These are phyloP conservation scores for Psophia crepitans DNA, from an alignment of 2,113 vertebrate genomes.

Conservation along the genomic window DNA sequence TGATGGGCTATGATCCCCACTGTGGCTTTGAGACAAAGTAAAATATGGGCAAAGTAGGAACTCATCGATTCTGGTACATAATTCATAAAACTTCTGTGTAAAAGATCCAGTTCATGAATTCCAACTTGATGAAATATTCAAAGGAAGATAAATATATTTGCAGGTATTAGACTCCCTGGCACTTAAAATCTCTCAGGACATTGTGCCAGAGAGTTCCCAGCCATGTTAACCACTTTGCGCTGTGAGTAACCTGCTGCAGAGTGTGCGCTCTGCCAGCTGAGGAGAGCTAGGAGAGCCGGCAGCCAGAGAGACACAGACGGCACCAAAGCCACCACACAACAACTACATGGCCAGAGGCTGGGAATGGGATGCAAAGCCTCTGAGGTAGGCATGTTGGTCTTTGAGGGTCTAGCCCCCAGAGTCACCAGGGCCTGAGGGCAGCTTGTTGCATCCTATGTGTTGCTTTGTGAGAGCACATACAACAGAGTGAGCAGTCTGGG, in stretches of 20 bases:
- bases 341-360: rapidly evolving
- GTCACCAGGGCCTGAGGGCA: background rate
- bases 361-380: background rate
- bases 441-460: background rate
- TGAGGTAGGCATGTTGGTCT: background rate
- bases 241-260: background rate
- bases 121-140: constrained; percentile 75
- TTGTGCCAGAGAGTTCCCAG: constrained; percentile 38
- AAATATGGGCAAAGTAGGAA: constrained; percentile 39
- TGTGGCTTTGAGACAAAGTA: constrained; percentile 35
- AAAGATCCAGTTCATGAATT: constrained; percentile 65
- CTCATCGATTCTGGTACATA: constrained; percentile 63
- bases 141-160: constrained; percentile 68
- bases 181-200: constrained; percentile 52
- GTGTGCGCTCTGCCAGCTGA: background rate
- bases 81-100: constrained; percentile 67
- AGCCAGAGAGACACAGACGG: background rate
- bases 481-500: background rate
- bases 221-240: background rate
- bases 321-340: rapidly evolving
- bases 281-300: background rate
- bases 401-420: background rate
- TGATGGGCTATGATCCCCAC: constrained; percentile 16
- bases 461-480: background rate
- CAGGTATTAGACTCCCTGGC: constrained; percentile 51